phyloP scores from a whole-genome alignment of 2,888 invertebrate species.

The Apantesis nais region DNA sequence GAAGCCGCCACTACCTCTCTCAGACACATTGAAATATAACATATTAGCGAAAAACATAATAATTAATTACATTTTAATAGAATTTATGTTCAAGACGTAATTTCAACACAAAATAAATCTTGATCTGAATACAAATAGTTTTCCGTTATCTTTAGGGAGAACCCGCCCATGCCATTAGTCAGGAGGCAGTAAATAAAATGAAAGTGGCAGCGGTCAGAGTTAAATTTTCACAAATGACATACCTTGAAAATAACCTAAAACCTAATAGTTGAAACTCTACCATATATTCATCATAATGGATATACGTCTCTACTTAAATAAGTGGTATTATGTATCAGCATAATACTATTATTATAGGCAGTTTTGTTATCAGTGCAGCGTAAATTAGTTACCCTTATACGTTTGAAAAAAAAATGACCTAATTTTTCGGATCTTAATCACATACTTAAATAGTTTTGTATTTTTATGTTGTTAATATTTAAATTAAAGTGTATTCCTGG shows the following conservation, averaged over 20 bases:
- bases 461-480: neutral
- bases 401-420: constrained; percentile 10
- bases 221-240: constrained; percentile 31
- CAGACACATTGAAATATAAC: neutral
- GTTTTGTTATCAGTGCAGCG: no score
- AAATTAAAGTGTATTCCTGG: neutral
- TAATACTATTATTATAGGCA: constrained; percentile 24
- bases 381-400: no score
- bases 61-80: neutral
- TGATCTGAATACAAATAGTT: constrained; percentile 21
- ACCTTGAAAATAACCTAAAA: constrained; percentile 25
- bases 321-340: neutral
- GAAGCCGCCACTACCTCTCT: neutral
- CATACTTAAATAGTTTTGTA: no score
- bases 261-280: constrained; percentile 35
- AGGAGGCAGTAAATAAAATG: constrained; percentile 36
- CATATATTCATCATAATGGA: neutral
- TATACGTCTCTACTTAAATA: no score
- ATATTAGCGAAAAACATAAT: neutral
- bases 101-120: constrained; percentile 11
- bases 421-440: neutral
- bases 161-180: constrained; percentile 10
- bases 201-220: constrained; percentile 23
- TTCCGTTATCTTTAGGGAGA: constrained; percentile 16
- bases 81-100: constrained; percentile 8